These are phyloP conservation scores for Brachirus orientalis DNA, from an alignment of 2,113 vertebrate genomes.

Conservation along the genomic window DNA sequence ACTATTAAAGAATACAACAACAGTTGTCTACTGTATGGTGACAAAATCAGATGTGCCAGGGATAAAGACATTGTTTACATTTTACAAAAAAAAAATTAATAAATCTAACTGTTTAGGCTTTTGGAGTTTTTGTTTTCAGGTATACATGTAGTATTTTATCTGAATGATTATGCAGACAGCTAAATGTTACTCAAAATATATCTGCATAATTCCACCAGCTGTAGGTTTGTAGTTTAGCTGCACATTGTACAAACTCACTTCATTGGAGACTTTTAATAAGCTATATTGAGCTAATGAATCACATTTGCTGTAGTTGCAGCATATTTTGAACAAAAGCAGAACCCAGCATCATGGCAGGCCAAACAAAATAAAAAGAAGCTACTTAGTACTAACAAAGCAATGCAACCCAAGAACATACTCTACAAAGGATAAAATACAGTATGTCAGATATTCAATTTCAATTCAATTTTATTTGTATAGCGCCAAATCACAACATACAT, in stretches of 20 bases:
- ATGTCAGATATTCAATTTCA: too few relatives aligned
- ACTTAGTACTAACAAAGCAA: not conserved
- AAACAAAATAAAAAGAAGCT: too few relatives aligned
- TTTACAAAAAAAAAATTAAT: too few relatives aligned
- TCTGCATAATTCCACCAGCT: conserved; percentile 1
- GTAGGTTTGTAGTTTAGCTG: not conserved
- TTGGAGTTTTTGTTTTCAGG: too few relatives aligned
- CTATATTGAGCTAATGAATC: not conserved
- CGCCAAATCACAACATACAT: too few relatives aligned
- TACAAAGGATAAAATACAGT: too few relatives aligned
- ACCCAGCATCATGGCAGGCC: not conserved
- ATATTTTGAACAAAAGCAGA: not conserved
- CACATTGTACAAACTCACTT: not conserved
- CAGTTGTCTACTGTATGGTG: not conserved
- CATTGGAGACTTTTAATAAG: not conserved
- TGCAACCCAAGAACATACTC: not conserved
- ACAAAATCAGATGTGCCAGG: not conserved
- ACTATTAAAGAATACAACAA: not conserved
- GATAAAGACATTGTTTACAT: not conserved
- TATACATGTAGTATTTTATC: too few relatives aligned
- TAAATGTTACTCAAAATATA: not conserved
- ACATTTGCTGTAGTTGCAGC: not conserved
- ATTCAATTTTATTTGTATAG: too few relatives aligned
- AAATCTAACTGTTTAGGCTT: too few relatives aligned
- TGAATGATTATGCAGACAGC: not conserved